These are phyloP conservation scores for Nipponia nippon DNA, from an alignment of 2,113 vertebrate genomes.

Conservation along the genomic window DNA sequence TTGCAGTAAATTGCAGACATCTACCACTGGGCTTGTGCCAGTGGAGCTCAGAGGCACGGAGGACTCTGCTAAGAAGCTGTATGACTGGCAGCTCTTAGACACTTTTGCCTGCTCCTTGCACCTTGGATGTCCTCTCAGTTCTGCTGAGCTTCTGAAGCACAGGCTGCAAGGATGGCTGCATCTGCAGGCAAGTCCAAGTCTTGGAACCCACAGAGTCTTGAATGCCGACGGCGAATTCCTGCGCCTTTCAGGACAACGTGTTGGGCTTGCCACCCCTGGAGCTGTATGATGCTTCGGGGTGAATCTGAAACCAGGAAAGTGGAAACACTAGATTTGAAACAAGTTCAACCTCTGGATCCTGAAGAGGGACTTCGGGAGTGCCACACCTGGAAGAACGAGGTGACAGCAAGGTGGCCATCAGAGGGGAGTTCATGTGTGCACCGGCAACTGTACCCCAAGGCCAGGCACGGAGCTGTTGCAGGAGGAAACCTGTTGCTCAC, in stretches of 20 bases:
- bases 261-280: background rate
- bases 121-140: background rate
- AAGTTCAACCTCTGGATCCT: background rate
- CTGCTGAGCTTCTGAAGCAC: background rate
- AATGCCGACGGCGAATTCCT: background rate
- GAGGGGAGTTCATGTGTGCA: background rate
- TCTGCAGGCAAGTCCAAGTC: background rate
- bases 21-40: background rate
- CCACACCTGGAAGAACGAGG: background rate
- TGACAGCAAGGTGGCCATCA: background rate
- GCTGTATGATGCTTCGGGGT: background rate
- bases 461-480: background rate
- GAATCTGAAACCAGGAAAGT: background rate
- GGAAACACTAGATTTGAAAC: background rate
- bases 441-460: background rate
- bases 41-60: background rate
- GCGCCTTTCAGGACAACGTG: accelerated
- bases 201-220: background rate
- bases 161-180: background rate
- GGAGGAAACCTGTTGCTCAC: background rate
- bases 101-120: background rate
- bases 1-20: background rate
- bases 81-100: background rate
- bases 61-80: background rate
- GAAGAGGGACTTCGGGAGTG: background rate